phyloP scores from a whole-genome alignment of 2,113 vertebrate genomes.

The Lipophrys pholis region DNA sequence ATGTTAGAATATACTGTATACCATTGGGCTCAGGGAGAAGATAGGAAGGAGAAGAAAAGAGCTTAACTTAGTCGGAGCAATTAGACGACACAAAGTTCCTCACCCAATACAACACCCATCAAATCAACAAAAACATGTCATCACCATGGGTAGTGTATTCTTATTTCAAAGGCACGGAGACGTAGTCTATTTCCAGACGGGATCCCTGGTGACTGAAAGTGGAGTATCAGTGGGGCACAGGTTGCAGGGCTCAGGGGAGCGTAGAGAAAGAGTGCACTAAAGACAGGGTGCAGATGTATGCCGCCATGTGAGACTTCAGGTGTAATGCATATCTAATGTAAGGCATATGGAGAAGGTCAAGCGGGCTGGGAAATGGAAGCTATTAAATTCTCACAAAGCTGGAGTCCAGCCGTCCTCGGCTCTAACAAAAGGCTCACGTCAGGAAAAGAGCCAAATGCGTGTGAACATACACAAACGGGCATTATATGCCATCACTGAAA shows the following conservation, averaged over 20 bases:
- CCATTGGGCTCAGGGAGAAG: no score
- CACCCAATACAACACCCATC: not conserved
- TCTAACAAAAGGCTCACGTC: conserved; percentile 45
- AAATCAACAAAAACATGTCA: not conserved
- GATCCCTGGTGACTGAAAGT: conserved; percentile 18
- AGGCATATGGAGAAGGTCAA: conserved; percentile 69
- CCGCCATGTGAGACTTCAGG: conserved; percentile 64
- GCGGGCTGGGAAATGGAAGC: conserved; percentile 68
- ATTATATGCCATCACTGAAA: not conserved
- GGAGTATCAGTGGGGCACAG: conserved; percentile 15
- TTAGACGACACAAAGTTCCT: no score
- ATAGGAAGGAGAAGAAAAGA: no score
- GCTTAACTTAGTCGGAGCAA: no score
- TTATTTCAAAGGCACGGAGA: not conserved
- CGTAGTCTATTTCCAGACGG: conserved; percentile 8
- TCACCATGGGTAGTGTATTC: not conserved
- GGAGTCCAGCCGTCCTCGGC: conserved; percentile 28
- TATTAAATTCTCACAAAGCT: conserved; percentile 69
- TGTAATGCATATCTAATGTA: conserved; percentile 78
- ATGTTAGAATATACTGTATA: no score
- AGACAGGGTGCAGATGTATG: conserved; percentile 48
- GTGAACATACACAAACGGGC: not conserved
- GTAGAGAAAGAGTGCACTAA: conserved; percentile 29
- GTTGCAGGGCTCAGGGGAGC: conserved; percentile 31
- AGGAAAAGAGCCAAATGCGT: conserved; percentile 5